These are phyloP conservation scores for Diadema setosum DNA, from an alignment of 35 echinoderm and acorn worm species.

Conservation along the genomic window DNA sequence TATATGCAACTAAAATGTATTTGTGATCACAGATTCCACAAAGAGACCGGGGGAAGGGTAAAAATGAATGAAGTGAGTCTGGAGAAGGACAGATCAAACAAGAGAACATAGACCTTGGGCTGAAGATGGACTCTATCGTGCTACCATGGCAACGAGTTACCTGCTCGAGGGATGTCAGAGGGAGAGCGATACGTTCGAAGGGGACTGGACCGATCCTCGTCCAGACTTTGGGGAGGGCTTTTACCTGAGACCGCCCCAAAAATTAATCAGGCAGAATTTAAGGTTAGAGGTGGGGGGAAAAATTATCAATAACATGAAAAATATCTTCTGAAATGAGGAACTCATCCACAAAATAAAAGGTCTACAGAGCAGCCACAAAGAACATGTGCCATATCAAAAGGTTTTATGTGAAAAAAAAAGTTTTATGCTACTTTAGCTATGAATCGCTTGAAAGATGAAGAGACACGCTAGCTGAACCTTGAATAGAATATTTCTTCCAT, in stretches of 20 bases:
- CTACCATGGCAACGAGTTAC: slow-evolving; percentile 9
- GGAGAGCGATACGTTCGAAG: slow-evolving; percentile 47
- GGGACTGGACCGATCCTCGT: slow-evolving; percentile 50
- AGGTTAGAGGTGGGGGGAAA: not conserved
- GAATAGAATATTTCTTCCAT: too few species aligned
- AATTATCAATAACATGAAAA: not conserved
- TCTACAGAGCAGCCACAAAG: too few species aligned
- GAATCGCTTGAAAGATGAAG: too few species aligned
- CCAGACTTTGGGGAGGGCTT: slow-evolving; percentile 76
- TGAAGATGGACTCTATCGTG: not conserved
- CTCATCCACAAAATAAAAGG: too few species aligned
- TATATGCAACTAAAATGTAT: too few species aligned
- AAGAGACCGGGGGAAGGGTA: slow-evolving; percentile 5
- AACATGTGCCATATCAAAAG: too few species aligned
- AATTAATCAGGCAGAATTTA: not conserved
- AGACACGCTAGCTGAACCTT: too few species aligned
- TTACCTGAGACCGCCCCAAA: slow-evolving; percentile 59
- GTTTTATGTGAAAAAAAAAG: too few species aligned
- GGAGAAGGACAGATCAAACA: not conserved
- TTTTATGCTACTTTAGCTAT: too few species aligned
- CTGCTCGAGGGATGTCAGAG: slow-evolving; percentile 45
- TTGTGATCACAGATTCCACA: too few species aligned
- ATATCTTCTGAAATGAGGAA: too few species aligned
- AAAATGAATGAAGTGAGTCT: slow-evolving; percentile 1
- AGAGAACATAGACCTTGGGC: not conserved